These are phyloP conservation scores for Triplophysa yarkandensis DNA, from an alignment of 2,797 vertebrate species.

Conservation along the genomic window DNA sequence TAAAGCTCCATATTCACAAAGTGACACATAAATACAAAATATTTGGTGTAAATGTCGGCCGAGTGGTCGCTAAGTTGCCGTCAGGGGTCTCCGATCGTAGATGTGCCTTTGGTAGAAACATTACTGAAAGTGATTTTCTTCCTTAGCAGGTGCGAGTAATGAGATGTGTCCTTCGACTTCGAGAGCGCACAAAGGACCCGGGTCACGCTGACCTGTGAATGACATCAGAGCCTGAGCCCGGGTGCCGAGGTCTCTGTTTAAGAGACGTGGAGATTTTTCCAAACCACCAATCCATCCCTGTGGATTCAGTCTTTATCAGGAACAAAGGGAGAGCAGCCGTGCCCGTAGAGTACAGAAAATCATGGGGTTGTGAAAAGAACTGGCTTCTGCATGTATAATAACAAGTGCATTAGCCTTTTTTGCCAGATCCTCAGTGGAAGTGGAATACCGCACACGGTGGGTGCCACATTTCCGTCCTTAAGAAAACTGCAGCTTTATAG, in stretches of 20 bases:
- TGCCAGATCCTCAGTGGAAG: background rate
- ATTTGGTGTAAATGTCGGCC: no score
- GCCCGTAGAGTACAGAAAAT: background rate
- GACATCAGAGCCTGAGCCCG: background rate
- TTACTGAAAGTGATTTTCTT: background rate
- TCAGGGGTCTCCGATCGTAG: background rate
- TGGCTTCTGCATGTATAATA: background rate
- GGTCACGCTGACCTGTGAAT: background rate
- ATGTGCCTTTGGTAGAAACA: background rate
- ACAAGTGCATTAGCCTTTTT: background rate
- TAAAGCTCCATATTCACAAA: no score
- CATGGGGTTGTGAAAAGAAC: conserved; percentile 3
- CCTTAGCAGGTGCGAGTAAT: background rate
- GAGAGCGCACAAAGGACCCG: background rate
- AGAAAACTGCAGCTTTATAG: conserved; percentile 4
- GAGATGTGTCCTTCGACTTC: background rate
- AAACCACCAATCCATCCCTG: background rate
- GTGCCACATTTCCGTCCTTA: background rate
- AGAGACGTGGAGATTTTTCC: background rate
- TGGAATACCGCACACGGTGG: background rate
- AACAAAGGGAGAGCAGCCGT: background rate
- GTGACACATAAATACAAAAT: no score
- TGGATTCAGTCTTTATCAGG: background rate
- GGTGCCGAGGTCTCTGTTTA: background rate
- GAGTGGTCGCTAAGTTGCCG: background rate